Evolutionary conservation across 1,140 invertebrate species (phyloP).

Genomic region (Zaprionus ornatus): DNA sequence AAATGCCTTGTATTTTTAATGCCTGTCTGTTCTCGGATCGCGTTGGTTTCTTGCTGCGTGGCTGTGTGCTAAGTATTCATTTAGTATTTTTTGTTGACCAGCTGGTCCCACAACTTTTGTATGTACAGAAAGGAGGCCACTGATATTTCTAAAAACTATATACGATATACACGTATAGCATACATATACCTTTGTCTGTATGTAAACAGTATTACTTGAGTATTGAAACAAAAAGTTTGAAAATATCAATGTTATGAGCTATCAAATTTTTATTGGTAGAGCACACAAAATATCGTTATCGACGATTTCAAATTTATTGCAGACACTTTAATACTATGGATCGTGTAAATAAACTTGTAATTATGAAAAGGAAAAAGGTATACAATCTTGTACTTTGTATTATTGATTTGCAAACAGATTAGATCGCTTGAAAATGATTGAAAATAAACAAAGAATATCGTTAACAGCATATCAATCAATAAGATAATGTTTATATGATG

Average conservation of each 20-base stretch:
- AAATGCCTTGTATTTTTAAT: conserved; percentile 15
- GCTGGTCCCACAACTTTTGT: background rate
- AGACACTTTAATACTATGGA: background rate
- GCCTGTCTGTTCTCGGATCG: background rate
- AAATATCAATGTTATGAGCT: background rate
- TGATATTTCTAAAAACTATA: background rate
- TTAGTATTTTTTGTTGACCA: conserved; percentile 3
- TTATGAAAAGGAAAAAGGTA: background rate
- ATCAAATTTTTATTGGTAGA: background rate
- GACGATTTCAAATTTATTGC: background rate
- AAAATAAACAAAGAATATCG: background rate
- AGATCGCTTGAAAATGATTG: background rate
- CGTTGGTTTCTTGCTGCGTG: background rate
- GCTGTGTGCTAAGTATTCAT: background rate
- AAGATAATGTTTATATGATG: background rate
- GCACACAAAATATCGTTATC: background rate
- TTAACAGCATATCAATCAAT: background rate
- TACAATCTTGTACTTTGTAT: background rate
- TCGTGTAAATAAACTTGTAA: conserved; percentile 2
- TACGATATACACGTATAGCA: background rate
- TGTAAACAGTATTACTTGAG: background rate
- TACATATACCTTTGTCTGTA: background rate
- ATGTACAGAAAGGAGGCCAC: background rate
- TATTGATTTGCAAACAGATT: background rate
- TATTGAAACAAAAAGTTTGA: background rate